These are phyloP conservation scores for Sinocyclocheilus anophthalmus DNA, from an alignment of 2,113 vertebrate genomes.

Conservation along the genomic window DNA sequence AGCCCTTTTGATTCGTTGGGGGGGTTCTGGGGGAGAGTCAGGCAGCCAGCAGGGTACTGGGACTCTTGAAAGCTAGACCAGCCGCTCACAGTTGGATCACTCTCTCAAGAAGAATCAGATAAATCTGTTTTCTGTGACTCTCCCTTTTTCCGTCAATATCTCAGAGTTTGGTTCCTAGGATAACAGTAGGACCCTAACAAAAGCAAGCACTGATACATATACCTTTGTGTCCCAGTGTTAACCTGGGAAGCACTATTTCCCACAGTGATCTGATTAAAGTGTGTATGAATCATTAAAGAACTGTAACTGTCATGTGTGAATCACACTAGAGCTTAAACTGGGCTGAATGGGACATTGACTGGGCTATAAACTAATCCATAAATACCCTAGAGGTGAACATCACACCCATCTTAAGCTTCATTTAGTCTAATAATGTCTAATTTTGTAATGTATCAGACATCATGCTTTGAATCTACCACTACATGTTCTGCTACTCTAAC, in stretches of 20 bases:
- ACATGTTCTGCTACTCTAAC: background rate
- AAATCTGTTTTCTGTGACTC: constrained; percentile 31
- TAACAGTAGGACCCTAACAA: constrained; percentile 23
- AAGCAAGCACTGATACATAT: background rate
- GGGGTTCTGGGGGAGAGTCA: background rate
- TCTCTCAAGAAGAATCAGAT: constrained; percentile 17
- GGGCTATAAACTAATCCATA: background rate
- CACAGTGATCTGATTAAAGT: background rate
- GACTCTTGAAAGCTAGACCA: constrained; percentile 13
- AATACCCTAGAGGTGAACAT: background rate
- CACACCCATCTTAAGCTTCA: constrained; percentile 9
- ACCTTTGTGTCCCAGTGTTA: background rate
- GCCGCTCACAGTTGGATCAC: constrained; percentile 11
- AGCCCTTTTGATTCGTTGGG: background rate
- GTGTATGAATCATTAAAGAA: background rate
- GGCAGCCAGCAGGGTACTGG: constrained; percentile 1
- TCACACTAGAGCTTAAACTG: background rate
- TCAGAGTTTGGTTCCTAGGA: constrained; percentile 15
- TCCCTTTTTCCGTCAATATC: background rate
- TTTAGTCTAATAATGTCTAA: background rate
- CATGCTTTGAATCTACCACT: background rate
- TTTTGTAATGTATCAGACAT: background rate
- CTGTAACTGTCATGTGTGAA: background rate
- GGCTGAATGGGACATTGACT: background rate
- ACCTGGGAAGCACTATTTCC: background rate